Conservation (phyloP, 2,888 invertebrate species). For the Psylliodes chrysocephalus region DNA sequence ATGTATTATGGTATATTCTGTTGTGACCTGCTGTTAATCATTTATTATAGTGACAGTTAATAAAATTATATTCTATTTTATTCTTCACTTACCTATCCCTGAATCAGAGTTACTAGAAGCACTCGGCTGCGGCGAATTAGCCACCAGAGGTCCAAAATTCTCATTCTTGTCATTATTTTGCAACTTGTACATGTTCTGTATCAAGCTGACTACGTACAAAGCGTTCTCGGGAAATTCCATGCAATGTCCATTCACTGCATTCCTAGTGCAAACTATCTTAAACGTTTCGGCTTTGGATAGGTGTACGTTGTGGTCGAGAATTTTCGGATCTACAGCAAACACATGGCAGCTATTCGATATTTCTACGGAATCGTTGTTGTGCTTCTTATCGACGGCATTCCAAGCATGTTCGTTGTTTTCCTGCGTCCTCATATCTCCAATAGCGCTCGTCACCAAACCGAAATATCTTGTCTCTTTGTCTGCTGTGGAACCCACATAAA, state of each 20-base stretch:
- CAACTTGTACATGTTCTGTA: slow-evolving; percentile 78
- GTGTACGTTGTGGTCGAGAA: slow-evolving; percentile 85
- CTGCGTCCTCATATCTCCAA: slow-evolving; percentile 62
- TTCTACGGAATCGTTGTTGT: slow-evolving; percentile 64
- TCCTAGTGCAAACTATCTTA: slow-evolving; percentile 84
- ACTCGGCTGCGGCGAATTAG: slow-evolving; percentile 87
- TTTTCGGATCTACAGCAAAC: slow-evolving; percentile 90
- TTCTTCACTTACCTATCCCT: slow-evolving; percentile 73
- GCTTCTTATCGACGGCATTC: slow-evolving; percentile 47
- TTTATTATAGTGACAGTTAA: no score
- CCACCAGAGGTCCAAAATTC: slow-evolving; percentile 68
- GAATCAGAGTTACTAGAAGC: slow-evolving; percentile 95
- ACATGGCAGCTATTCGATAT: slow-evolving; percentile 93
- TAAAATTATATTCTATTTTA: no score
- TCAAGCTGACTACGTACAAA: slow-evolving; percentile 77
- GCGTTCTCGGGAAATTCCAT: slow-evolving; percentile 92
- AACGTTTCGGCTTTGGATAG: slow-evolving; percentile 83
- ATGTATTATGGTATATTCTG: no score
- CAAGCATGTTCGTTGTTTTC: slow-evolving; percentile 38
- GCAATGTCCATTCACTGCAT: slow-evolving; percentile 81
- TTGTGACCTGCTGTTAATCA: no score
- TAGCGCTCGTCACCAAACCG: slow-evolving; percentile 89
- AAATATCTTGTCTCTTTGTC: slow-evolving; percentile 93
- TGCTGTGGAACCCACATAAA: slow-evolving; percentile 89
- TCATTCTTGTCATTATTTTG: slow-evolving; percentile 60